Conservation (phyloP, 2,113 vertebrate genomes). For the Labeo catla region DNA sequence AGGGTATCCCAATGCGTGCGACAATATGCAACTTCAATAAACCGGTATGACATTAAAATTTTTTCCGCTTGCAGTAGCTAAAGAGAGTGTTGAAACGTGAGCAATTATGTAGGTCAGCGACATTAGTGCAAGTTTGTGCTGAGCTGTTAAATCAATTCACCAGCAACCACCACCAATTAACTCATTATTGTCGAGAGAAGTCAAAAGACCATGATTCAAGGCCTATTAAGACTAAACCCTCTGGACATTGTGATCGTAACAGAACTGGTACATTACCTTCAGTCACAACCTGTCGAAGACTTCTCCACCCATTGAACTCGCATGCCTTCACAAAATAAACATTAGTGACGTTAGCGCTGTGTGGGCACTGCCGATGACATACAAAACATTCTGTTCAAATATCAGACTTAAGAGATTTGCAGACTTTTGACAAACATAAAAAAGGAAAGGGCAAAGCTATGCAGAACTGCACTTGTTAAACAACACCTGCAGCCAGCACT, state of each 20-base stretch:
- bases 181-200: slow-evolving; percentile 30
- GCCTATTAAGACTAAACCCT: slow-evolving; percentile 24
- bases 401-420: slow-evolving; percentile 68
- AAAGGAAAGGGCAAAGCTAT: slow-evolving; percentile 54
- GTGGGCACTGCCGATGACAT: slow-evolving; percentile 48
- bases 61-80: slow-evolving; percentile 4
- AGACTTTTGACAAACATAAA: slow-evolving; percentile 68
- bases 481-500: slow-evolving; percentile 64
- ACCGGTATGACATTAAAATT: neutral
- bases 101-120: slow-evolving; percentile 41
- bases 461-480: slow-evolving; percentile 68
- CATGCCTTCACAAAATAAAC: slow-evolving; percentile 56
- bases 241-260: slow-evolving; percentile 34
- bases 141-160: slow-evolving; percentile 31
- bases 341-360: slow-evolving; percentile 48
- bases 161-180: slow-evolving; percentile 44
- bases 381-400: slow-evolving; percentile 10
- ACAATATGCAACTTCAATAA: slow-evolving; percentile 6
- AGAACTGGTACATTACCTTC: slow-evolving; percentile 38
- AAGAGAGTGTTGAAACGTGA: slow-evolving; percentile 18
- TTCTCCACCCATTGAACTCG: slow-evolving; percentile 42
- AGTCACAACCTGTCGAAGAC: slow-evolving; percentile 41
- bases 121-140: slow-evolving; percentile 37
- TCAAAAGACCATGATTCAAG: slow-evolving; percentile 22
- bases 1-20: neutral